Evolutionary conservation across 2,888 invertebrate species (phyloP).

Genomic region (Synergus umbraculus): DNA sequence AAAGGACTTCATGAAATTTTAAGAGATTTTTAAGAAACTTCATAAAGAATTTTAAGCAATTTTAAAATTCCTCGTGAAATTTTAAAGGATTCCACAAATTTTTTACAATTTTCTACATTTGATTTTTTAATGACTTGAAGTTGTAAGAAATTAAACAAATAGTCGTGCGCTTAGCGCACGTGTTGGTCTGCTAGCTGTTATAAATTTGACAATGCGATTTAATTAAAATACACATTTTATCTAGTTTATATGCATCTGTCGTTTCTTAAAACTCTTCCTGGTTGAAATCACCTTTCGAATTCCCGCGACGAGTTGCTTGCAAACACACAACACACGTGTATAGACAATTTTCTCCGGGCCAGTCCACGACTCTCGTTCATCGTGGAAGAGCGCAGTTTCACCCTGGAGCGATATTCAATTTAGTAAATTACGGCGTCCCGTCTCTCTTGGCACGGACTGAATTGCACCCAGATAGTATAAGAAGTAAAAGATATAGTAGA

Average conservation of each 20-base stretch:
- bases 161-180: too few relatives aligned
- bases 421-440: slow-evolving; percentile 63
- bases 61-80: too few relatives aligned
- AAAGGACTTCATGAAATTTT: too few relatives aligned
- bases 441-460: slow-evolving; percentile 49
- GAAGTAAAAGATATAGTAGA: slow-evolving; percentile 41
- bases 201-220: too few relatives aligned
- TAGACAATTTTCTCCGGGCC: slow-evolving; percentile 46
- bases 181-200: too few relatives aligned
- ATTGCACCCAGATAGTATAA: slow-evolving; percentile 42
- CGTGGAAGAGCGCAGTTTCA: slow-evolving; percentile 47
- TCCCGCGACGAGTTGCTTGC: slow-evolving; percentile 5
- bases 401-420: slow-evolving; percentile 67
- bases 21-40: too few relatives aligned
- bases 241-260: neutral
- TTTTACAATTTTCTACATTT: too few relatives aligned
- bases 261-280: slow-evolving; percentile 32
- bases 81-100: too few relatives aligned
- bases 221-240: too few relatives aligned
- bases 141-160: too few relatives aligned
- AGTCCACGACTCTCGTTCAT: slow-evolving; percentile 40
- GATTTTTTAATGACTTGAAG: too few relatives aligned
- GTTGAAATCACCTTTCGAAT: slow-evolving; percentile 35
- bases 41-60: too few relatives aligned
- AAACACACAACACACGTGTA: slow-evolving; percentile 23